Percentiles rank a stretch among this genome's conserved stretches.
Conservation (phyloP, 2,888 invertebrate species). For the Lysandra bellargus region DNA sequence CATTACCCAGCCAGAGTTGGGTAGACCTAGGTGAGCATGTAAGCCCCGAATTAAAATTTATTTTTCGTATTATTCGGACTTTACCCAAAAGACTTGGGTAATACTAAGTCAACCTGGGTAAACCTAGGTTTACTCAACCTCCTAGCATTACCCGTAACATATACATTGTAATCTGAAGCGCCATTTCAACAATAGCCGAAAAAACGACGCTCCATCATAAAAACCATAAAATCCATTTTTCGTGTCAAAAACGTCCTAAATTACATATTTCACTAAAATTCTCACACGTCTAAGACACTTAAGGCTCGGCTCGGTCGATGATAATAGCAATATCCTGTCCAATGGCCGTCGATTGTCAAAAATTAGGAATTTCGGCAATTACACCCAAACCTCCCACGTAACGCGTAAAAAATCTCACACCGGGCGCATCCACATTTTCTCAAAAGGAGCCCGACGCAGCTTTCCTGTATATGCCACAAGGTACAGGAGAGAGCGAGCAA, state of each 20-base stretch:
- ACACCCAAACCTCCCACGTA: constrained; percentile 77
- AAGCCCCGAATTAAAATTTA: too few species aligned
- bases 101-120: too few species aligned
- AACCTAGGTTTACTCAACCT: too few species aligned
- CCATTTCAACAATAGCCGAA: background rate
- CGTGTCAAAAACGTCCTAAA: constrained; percentile 40
- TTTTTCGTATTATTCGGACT: too few species aligned
- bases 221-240: constrained; percentile 11
- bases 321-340: constrained; percentile 79
- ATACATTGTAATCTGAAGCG: background rate
- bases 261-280: constrained; percentile 62
- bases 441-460: constrained; percentile 67
- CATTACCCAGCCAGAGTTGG: too few species aligned
- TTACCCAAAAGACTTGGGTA: too few species aligned
- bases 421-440: constrained; percentile 73
- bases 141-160: too few species aligned
- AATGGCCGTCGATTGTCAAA: constrained; percentile 79
- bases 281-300: constrained; percentile 40
- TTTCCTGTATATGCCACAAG: constrained; percentile 46
- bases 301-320: constrained; percentile 54
- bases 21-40: too few species aligned
- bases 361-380: constrained; percentile 80
- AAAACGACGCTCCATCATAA: background rate
- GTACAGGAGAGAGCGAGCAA: constrained; percentile 44
- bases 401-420: constrained; percentile 69